Conservation (phyloP, 2,797 vertebrate genomes). For the Channallabes apus region DNA sequence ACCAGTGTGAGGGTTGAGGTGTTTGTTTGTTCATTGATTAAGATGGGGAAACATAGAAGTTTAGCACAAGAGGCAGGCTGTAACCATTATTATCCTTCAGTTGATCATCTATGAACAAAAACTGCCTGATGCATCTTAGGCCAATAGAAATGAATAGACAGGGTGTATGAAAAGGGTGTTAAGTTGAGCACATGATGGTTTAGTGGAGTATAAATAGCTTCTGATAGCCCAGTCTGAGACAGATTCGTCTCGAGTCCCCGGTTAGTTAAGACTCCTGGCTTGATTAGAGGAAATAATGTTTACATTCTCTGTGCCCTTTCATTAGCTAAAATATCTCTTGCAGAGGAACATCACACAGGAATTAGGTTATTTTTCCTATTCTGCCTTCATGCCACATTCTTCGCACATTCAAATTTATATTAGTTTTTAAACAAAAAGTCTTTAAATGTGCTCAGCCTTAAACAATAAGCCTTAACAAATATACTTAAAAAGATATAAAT, state of each 20-base stretch:
- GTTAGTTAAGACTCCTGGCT: slow-evolving; percentile 6
- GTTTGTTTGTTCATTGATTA: not conserved
- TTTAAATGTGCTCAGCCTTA: not conserved
- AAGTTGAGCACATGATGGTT: slow-evolving; percentile 62
- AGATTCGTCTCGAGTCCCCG: slow-evolving; percentile 19
- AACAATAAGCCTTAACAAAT: not conserved
- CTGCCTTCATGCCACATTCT: not conserved
- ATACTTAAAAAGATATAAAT: not conserved
- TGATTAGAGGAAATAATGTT: slow-evolving; percentile 36
- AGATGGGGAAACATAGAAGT: not conserved
- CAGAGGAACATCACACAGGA: slow-evolving; percentile 1
- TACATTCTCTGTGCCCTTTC: slow-evolving; percentile 27
- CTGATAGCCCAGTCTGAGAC: slow-evolving; percentile 2
- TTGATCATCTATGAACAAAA: not conserved
- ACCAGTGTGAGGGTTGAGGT: not conserved
- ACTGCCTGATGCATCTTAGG: not conserved
- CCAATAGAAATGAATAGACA: not conserved
- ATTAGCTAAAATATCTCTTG: slow-evolving; percentile 30
- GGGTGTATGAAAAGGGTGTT: slow-evolving; percentile 65
- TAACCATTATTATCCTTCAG: not conserved
- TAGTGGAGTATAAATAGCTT: slow-evolving; percentile 70
- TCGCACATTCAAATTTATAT: not conserved
- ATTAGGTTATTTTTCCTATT: not conserved
- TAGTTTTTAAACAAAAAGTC: not conserved
- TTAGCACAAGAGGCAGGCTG: not conserved